Base-by-base conservation (phyloP, 1,140 invertebrate species). In the Cydia splendana region DNA sequence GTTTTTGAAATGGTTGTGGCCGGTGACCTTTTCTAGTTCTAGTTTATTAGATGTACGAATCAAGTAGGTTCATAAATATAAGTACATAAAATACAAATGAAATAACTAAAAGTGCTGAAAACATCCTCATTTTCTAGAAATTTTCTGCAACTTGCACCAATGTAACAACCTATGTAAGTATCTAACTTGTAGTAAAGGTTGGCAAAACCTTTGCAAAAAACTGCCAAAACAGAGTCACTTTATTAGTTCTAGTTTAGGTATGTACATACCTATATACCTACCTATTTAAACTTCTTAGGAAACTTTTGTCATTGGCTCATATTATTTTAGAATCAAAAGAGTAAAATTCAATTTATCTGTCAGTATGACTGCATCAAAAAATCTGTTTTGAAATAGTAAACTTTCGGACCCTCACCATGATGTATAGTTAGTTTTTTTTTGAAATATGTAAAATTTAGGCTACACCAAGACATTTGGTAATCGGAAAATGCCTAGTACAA, bases 1-100 rank as follows among this genome's bases (percentile, higher is more conserved):
- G 76, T 76, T 75, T 77, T 38, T 75, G n/a, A 10, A 69, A 42
- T 38, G 1, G 34, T 42, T 69, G 65, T 69, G 15, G 71, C 71
- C 74, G 51, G 45, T 75, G 48, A 75, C 74, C 74, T 51, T 75
- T 15, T 34, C 65, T 30, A 69, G 65, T 34, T 69, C 30, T 69
- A 69, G 65, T 34, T 65, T 34, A 34, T 28, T 38, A 69, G 20
- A 30, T 20, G 10, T 57, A 15, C n/a, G 48, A 51, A 51, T 51
- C 12, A 51, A 51, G 15, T 9, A 42, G 9, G 38, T 10, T 42
- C 38, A 42, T 42, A 51, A 30, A 13, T 4, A 15, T 15, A 48
- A 48, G 1, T 48, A 48, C 45, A 48, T 15, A 15, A 38, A 38
- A 38, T 38, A 38, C 5, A 38, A 38, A 6, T 38, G 34, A 38